Evolutionary conservation across 2,113 vertebrate species (phyloP), one percentile per base, ranked within the genome.

Genomic region (Pteruthius melanotis): DNA sequence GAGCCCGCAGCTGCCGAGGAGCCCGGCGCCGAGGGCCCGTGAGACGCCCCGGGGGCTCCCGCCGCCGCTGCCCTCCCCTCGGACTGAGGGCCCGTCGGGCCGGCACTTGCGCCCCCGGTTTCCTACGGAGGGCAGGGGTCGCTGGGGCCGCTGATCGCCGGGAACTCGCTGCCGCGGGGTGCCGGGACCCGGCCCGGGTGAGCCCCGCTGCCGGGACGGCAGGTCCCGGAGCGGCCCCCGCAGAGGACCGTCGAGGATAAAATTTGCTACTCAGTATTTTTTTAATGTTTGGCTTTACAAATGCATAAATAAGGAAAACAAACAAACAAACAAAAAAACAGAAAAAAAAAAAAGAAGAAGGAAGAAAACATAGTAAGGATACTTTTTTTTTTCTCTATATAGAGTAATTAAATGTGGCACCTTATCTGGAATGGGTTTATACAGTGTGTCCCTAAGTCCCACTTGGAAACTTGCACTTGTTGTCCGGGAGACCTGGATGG

Each of bases 381-480:
- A 90, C 56, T 53, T 72, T 76, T 90, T 50, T 47, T 31, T 33
- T 27, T 52, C 6, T 74, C 8, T 83, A 31, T 87, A 23, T 64
- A 52, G 42, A 84, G 79, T 95, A 95, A 95, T 91, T 91, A 83
- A 89, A 75, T 52, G 72, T 87, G 60, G 96, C 95, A 96, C 77
- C 89, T 97, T 96, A 85, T 83, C 79, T 94, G 57, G 89, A 89
- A 76, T 84, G 68, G 82, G 87, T 95, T 96, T 47, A 15, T 89
- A 83, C 52, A 39, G 80, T 77, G 59, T 81, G 89, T 83, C 83
- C 92, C 68, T 9, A 59, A 72, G 84, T 95, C 87, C 95, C 95
- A 68, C 82, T 92, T 76, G 61, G 91, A 95, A 94, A 94, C 93
- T 94, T 97, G 97, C 94, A 97, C 98, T 98, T 96, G 93, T 95